Conservation (phyloP, 2,113 vertebrate species). For the Spea bombifrons region DNA sequence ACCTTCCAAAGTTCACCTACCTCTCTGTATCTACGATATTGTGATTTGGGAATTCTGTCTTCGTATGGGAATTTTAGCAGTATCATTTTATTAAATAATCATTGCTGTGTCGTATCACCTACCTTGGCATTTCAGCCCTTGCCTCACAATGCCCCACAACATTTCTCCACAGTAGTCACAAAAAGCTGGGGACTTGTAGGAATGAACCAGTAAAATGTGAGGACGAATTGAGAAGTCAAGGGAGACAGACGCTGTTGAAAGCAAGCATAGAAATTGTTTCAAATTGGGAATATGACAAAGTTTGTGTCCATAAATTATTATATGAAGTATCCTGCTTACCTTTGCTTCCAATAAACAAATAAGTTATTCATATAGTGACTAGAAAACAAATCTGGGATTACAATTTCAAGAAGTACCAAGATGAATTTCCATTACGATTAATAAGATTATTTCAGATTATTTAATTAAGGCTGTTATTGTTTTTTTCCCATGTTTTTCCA, state of each 20-base stretch:
- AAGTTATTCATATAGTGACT: too few relatives aligned
- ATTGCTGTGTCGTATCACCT: constrained; percentile 40
- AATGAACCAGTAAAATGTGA: constrained; percentile 95
- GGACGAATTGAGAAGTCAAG: constrained; percentile 96
- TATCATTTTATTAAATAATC: background rate
- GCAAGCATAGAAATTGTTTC: background rate
- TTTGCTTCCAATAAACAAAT: background rate
- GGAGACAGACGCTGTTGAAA: constrained; percentile 34
- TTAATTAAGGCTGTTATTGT: too few relatives aligned
- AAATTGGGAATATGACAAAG: background rate
- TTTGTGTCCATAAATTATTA: background rate
- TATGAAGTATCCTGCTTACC: too few relatives aligned
- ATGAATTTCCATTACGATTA: too few relatives aligned
- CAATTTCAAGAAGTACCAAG: too few relatives aligned
- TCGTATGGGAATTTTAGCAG: too few relatives aligned
- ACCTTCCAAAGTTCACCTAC: too few relatives aligned
- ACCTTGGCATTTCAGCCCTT: constrained; percentile 99
- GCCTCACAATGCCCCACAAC: constrained; percentile 97
- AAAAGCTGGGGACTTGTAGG: constrained; percentile 98
- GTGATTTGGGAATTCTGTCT: too few relatives aligned
- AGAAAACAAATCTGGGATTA: too few relatives aligned
- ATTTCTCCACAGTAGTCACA: constrained; percentile 99
- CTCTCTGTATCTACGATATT: too few relatives aligned
- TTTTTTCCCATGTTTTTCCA: too few relatives aligned
- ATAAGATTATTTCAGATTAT: too few relatives aligned